A percentile compares a stretch with the other conserved stretches of the same genome.
phyloP scores from a whole-genome alignment of 2,113 vertebrate species.

The Sterrhoptilus dennistouni region DNA sequence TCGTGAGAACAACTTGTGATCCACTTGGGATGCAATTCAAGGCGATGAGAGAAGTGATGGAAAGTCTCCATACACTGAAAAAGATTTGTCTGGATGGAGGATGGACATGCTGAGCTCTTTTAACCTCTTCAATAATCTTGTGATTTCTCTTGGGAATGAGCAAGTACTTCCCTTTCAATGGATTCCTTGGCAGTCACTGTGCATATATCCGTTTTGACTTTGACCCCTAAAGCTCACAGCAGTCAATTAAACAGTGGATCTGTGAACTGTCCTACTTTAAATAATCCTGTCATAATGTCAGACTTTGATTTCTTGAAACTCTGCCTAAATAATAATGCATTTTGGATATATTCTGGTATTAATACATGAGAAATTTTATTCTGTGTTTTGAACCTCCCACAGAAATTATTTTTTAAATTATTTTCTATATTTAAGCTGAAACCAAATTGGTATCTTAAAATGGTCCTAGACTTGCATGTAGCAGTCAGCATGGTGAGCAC shows the following conservation, averaged over 20 bases:
- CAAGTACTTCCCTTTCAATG: conserved; percentile 4
- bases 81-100: not conserved
- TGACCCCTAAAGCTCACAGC: not conserved
- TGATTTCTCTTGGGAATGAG: conserved; percentile 24
- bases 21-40: conserved; percentile 22
- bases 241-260: not conserved
- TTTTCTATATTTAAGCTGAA: not conserved
- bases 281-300: not conserved
- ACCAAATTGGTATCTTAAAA: not conserved
- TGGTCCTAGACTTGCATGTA: not conserved
- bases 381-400: not conserved
- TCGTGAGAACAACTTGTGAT: conserved; percentile 12
- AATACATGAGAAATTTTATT: not conserved
- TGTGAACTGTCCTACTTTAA: not conserved
- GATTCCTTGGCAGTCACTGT: not conserved
- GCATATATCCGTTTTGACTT: not conserved
- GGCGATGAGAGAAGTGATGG: conserved; percentile 32
- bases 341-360: not conserved
- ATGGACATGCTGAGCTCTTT: conserved; percentile 5
- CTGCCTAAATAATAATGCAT: not conserved
- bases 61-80: not conserved
- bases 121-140: not conserved
- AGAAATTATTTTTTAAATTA: not conserved
- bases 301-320: not conserved
- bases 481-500: not conserved